A percentile compares a stretch with the other conserved stretches of the same genome.
phyloP scores from a whole-genome alignment of 2,888 invertebrate species.

The Hylaea fasciaria region DNA sequence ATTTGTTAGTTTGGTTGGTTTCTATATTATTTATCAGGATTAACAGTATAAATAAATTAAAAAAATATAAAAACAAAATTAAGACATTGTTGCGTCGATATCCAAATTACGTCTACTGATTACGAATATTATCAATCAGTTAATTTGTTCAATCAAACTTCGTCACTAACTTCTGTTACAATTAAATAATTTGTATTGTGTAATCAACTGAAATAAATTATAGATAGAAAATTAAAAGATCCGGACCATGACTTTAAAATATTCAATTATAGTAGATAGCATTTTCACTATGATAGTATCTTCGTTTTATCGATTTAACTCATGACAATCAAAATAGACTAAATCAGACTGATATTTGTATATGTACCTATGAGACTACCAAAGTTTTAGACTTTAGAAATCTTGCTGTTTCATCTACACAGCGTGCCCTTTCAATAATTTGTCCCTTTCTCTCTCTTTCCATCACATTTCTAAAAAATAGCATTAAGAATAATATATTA shows the following conservation, averaged over 20 bases:
- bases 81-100: no score
- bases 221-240: slow-evolving; percentile 18
- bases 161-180: no score
- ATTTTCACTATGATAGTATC: slow-evolving; percentile 20
- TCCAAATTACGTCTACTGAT: no score
- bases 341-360: slow-evolving; percentile 67
- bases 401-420: slow-evolving; percentile 32
- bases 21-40: background rate
- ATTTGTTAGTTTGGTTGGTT: slow-evolving; percentile 39
- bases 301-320: slow-evolving; percentile 29
- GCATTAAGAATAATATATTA: background rate
- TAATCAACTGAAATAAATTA: background rate
- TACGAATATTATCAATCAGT: no score
- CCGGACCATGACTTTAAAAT: slow-evolving; percentile 19
- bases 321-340: slow-evolving; percentile 46
- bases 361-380: slow-evolving; percentile 76
- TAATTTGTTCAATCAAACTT: no score
- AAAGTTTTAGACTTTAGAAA: slow-evolving; percentile 72
- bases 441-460: background rate
- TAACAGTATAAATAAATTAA: background rate
- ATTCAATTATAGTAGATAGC: slow-evolving; percentile 12
- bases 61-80: no score
- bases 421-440: background rate
- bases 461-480: background rate
- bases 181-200: no score